Evolutionary conservation across 1,140 invertebrate species (phyloP), one percentile per base, ranked within the genome.

Genomic region (Colletes gigas): DNA sequence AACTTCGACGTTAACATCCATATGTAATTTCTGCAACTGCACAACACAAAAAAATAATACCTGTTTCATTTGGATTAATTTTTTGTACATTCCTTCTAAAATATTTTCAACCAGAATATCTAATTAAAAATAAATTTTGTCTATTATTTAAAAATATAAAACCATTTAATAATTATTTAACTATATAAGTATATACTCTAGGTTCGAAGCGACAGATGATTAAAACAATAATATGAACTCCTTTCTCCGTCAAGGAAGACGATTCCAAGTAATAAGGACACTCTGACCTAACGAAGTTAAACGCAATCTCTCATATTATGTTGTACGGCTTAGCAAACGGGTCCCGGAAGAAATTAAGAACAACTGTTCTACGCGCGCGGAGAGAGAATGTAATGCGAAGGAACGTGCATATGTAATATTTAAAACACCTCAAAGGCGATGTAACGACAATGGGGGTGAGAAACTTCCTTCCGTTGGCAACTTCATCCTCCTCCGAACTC

Each of bases 391-490:
- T 14, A 39, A 50, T 41, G 44, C 21, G 44, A 57, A 55, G 77
- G 78, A 74, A 55, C 50, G 50, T 5, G 47, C 7, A 65, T 71
- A 78, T 85, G 82, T 67, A 74, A 80, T 80, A 68, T 80, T 80
- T 75, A 80, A 87, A 87, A 82, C 74, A 75, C 75, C 78, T 78
- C 77, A 66, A 72, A 85, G 76, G 81, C 75, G 81, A 81, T 82
- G 83, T 78, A 85, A 68, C 69, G 65, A 73, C 72, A 76, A 68
- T 75, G 73, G 76, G 55, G 73, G 82, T 57, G 70, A 68, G 73
- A 82, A 87, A 85, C 65, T 74, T 87, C 76, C 78, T 72, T 59
- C 67, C 77, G 78, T 72, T 68, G 60, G 78, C 84, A 89, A 86
- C 83, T 88, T 87, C 83, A 80, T 87, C 67, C 82, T 41, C 59